These are phyloP conservation scores for Rotaria socialis DNA, from an alignment of 2,888 invertebrate species.

Conservation along the genomic window DNA sequence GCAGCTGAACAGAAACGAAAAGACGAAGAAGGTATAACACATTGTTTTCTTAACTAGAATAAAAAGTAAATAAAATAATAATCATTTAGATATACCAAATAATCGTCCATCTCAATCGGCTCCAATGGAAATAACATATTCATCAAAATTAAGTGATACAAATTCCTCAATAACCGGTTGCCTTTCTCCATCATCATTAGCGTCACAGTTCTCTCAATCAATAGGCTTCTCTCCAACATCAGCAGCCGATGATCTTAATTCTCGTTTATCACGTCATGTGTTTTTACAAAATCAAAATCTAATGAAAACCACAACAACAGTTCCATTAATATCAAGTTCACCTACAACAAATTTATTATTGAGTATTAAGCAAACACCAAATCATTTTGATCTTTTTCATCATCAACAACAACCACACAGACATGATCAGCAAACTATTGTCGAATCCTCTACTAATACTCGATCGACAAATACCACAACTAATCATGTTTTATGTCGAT, in stretches of 20 bases:
- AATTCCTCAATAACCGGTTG: not conserved
- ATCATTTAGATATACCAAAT: not conserved
- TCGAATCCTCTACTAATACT: not conserved
- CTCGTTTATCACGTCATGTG: not conserved
- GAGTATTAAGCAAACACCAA: not conserved
- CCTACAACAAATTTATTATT: not conserved
- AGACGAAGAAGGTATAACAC: not conserved
- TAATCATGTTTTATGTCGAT: conserved; percentile 14
- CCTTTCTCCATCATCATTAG: conserved; percentile 17
- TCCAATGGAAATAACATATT: not conserved
- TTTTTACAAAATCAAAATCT: not conserved
- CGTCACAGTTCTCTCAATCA: not conserved
- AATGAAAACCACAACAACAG: not conserved
- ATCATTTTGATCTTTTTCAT: not conserved
- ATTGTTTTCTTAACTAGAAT: not conserved
- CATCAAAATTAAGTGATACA: conserved; percentile 22
- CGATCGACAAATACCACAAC: not conserved
- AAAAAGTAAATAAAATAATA: too few species aligned
- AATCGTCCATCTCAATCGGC: not conserved
- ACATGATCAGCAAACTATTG: not conserved
- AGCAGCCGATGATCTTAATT: not conserved
- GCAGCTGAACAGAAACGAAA: conserved; percentile 34
- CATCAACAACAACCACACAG: not conserved
- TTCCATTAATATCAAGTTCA: not conserved
- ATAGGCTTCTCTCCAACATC: not conserved